Evolutionary conservation across 2,888 invertebrate genomes (phyloP).

Genomic region (Brenthis hecate): DNA sequence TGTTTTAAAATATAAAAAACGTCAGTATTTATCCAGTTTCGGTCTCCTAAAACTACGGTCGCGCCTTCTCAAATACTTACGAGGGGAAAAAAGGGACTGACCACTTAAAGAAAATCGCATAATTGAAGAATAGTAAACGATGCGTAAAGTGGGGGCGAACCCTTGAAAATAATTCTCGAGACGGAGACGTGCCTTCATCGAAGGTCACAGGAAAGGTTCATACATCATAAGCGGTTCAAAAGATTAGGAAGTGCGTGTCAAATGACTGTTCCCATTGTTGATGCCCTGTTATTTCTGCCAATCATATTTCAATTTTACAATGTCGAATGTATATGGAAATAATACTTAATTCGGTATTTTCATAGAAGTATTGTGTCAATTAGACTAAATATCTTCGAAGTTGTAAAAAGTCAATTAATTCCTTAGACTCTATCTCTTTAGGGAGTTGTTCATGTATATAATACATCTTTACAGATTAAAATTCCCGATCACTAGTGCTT

Average conservation of each 20-base stretch:
- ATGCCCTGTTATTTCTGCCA: slow-evolving; percentile 27
- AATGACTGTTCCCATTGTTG: slow-evolving; percentile 39
- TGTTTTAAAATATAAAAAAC: slow-evolving; percentile 8
- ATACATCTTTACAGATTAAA: slow-evolving; percentile 24
- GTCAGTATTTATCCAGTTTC: slow-evolving; percentile 25
- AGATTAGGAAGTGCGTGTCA: slow-evolving; percentile 53
- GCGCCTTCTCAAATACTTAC: slow-evolving; percentile 34
- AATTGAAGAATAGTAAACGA: slow-evolving; percentile 81
- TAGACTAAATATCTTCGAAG: no score
- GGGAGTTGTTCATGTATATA: not conserved
- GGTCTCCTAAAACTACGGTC: slow-evolving; percentile 31
- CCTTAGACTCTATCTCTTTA: not conserved
- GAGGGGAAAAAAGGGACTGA: slow-evolving; percentile 63
- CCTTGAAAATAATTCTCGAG: slow-evolving; percentile 58
- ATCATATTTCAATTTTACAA: slow-evolving; percentile 23
- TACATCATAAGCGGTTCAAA: slow-evolving; percentile 68
- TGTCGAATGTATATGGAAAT: not conserved
- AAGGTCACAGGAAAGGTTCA: slow-evolving; percentile 64
- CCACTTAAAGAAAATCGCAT: slow-evolving; percentile 81
- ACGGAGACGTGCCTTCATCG: slow-evolving; percentile 62
- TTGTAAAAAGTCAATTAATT: not conserved
- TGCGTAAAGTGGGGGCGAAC: slow-evolving; percentile 72
- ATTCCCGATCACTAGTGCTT: slow-evolving; percentile 30
- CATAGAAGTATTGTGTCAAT: not conserved
- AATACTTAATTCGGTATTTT: not conserved